Base-by-base conservation (phyloP, 2,888 invertebrate species). In the Lepetodrilus schrolli region DNA sequence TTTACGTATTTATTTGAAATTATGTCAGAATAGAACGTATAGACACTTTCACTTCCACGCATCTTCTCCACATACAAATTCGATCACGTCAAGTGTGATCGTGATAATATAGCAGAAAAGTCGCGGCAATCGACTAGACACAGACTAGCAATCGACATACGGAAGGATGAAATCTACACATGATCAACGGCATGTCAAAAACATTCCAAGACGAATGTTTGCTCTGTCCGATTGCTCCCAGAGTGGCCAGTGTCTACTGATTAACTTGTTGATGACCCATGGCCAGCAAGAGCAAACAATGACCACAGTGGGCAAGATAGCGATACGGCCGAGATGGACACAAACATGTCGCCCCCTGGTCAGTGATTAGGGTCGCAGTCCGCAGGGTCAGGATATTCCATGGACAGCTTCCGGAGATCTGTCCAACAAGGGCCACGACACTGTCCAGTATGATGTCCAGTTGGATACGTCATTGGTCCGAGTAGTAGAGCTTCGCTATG, bases 221-320 rank as follows among this genome's bases (percentile, higher is more conserved):
- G 30, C 34, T 26, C 34, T 23, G 26, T 30, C 26, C 26, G 58
- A 58, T 58, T 58, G 58, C 30, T 58, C 30, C 30, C n/a, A 58
- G 58, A 58, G 58, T 58, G 34, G 58, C 58, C 58, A 58, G 58
- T 58, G 58, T 58, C 58, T 34, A 58, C 58, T 58, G 58, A 58
- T 58, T 58, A 58, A 58, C 58, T 58, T 58, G 58, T 58, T 58
- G 34, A 58, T 58, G 58, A 58, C 58, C 58, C 58, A 30, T 58
- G 58, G 58, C 58, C 17, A 58, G 26, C 17, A 34, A 58, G 58
- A 30, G 30, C 58, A 58, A 58, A 58, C 58, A 58, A 58, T 58
- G 58, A 17, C 34, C 58, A 17, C 4, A 58, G n/a, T 58, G 58
- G 58, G 26, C 58, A 58, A 58, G 58, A 58, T 58, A 58, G 26